Evolutionary conservation across 1,140 invertebrate genomes (phyloP).

Genomic region (Oreohelix idahoensis): DNA sequence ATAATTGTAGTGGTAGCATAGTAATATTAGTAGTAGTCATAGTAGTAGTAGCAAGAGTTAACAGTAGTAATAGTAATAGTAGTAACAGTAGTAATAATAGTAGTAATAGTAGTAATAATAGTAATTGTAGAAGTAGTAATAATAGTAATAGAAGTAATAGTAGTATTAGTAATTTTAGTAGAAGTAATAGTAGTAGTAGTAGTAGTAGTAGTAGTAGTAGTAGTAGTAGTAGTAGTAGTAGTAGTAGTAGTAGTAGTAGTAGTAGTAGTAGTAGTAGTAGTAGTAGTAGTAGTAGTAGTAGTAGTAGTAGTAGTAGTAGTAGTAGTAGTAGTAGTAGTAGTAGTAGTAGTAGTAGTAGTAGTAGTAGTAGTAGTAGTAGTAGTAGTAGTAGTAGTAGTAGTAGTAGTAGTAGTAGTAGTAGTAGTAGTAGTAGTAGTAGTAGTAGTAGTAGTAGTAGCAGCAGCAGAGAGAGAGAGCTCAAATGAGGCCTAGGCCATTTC

Average conservation of each 20-base stretch:
- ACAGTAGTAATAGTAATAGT: too few relatives aligned
- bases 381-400: conserved; percentile 23
- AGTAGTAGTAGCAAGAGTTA: too few relatives aligned
- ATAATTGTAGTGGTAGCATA: too few relatives aligned
- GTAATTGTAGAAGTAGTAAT: too few relatives aligned
- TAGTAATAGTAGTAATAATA: too few relatives aligned
- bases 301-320: conserved; percentile 23
- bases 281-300: neutral
- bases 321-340: conserved; percentile 23
- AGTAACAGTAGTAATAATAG: too few relatives aligned
- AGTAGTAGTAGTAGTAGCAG: conserved; percentile 20
- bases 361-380: conserved; percentile 23
- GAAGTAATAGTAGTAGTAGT: too few relatives aligned
- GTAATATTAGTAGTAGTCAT: too few relatives aligned
- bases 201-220: too few relatives aligned
- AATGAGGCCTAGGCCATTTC: neutral
- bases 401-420: conserved; percentile 23
- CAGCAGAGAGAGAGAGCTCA: too few relatives aligned
- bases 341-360: conserved; percentile 20
- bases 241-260: conserved; percentile 21
- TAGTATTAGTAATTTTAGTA: too few relatives aligned
- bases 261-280: conserved; percentile 7
- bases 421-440: conserved; percentile 23
- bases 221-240: conserved; percentile 1
- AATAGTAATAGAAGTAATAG: too few relatives aligned